A percentile compares a stretch with the other conserved stretches of the same genome.
Evolutionary conservation across 2,113 vertebrate genomes (phyloP).

Genomic region (Peromyscus californicus): DNA sequence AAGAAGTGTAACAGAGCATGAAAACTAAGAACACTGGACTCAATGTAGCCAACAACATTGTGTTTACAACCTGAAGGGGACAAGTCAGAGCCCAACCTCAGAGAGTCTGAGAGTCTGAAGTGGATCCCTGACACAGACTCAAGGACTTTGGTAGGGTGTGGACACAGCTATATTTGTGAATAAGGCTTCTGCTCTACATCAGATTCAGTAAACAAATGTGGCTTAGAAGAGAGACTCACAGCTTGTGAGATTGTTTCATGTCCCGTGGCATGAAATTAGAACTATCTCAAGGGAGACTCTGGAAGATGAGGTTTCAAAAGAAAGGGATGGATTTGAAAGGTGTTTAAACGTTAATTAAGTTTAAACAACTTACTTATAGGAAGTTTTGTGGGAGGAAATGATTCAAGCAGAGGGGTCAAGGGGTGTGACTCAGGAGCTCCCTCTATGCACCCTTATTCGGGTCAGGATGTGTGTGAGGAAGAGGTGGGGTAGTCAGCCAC

Average conservation of each 20-base stretch:
- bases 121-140: neutral
- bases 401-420: neutral
- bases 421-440: neutral
- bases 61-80: neutral
- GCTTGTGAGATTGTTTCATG: neutral
- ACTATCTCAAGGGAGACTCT: neutral
- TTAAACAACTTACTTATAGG: neutral
- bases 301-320: neutral
- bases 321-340: neutral
- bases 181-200: neutral
- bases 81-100: too few relatives aligned
- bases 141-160: neutral
- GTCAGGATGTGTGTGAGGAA: neutral
- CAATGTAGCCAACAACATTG: neutral
- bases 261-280: neutral
- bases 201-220: constrained; percentile 11
- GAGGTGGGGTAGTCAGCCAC: neutral
- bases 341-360: neutral
- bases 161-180: neutral
- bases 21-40: neutral
- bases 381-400: neutral
- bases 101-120: neutral
- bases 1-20: neutral
- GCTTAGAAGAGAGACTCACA: neutral
- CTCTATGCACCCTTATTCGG: neutral